These are phyloP conservation scores for Myocastor coypus DNA, from an alignment of 2,113 vertebrate species.

Conservation along the genomic window DNA sequence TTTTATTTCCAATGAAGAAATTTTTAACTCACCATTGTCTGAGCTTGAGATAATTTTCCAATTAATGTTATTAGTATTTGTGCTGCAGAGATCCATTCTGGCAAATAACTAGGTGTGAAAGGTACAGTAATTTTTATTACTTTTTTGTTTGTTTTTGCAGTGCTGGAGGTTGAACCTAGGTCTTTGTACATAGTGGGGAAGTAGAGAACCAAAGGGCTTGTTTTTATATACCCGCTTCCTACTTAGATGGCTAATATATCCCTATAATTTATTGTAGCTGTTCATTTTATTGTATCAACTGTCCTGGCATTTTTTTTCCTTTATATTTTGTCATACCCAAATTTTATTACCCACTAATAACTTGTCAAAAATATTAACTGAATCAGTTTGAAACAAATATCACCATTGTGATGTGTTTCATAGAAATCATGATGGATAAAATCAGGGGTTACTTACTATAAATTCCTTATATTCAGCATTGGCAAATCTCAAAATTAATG, in stretches of 20 bases:
- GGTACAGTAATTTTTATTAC: not conserved
- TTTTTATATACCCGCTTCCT: not conserved
- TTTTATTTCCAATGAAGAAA: not conserved
- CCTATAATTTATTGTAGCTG: not conserved
- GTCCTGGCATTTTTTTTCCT: not conserved
- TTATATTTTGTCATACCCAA: slow-evolving; percentile 54
- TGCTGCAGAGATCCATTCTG: not conserved
- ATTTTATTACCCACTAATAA: slow-evolving; percentile 62
- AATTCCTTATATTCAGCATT: slow-evolving; percentile 37
- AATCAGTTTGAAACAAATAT: slow-evolving; percentile 65
- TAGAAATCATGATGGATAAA: slow-evolving; percentile 69
- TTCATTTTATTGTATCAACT: not conserved
- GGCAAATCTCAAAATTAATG: slow-evolving; percentile 60
- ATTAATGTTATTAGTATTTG: not conserved
- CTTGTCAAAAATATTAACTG: slow-evolving; percentile 53
- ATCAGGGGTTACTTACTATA: slow-evolving; percentile 51
- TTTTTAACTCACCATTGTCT: slow-evolving; percentile 32
- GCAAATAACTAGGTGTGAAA: not conserved
- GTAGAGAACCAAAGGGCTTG: not conserved
- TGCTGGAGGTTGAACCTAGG: not conserved
- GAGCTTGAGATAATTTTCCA: not conserved
- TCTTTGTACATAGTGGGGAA: not conserved
- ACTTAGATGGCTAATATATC: not conserved
- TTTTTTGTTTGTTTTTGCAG: not conserved
- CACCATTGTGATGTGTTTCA: slow-evolving; percentile 48